Base-by-base conservation (phyloP, 2,113 vertebrate species). In the Cinclus mexicanus region DNA sequence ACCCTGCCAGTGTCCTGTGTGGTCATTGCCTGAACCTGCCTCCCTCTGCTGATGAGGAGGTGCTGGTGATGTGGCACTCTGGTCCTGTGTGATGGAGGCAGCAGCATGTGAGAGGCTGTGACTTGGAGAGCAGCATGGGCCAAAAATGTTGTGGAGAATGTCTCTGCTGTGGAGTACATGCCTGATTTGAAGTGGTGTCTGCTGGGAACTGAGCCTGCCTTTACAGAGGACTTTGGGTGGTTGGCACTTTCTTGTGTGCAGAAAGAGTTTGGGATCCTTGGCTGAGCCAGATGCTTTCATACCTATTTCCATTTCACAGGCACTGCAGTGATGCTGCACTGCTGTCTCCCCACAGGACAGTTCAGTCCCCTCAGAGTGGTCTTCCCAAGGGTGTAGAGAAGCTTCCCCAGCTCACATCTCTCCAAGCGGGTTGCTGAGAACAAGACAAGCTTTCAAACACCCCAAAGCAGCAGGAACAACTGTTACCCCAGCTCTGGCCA, bases 1-100 rank as follows among this genome's bases (percentile, higher is more conserved):
- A 1, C 3, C 14, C 20, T 59, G n/a, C 5, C 35, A 21, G 28
- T 25, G 18, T 41, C 39, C 69, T 4, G 0, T 4, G 68, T 28
- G 20, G 41, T 42, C 50, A 23, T 7, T 70, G 63, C 53, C 49
- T 52, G 44, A 79, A 10, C 70, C 42, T 63, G 50, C 26, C 31
- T 52, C 44, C 42, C 37, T 61, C 22, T 85, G 39, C 35, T 80
- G 57, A 35, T 0, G 1, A 7, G 59, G 33, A 37, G 13, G 8
- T 70, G 31, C 52, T 83, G 63, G 18, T 71, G 42, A 25, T 37
- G 11, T 10, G 14, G 19, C 31, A 4, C 67, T 87, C 26, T 60
- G 69, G 10, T 47, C 52, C 33, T 29, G 37, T 29, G n/a, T 41
- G 52, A 47, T 18, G 29, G 42, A 74, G 46, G 16, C 41, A 64